Evolutionary conservation across 1,140 invertebrate species (phyloP).

Genomic region (Lepidotrigona ventralis): DNA sequence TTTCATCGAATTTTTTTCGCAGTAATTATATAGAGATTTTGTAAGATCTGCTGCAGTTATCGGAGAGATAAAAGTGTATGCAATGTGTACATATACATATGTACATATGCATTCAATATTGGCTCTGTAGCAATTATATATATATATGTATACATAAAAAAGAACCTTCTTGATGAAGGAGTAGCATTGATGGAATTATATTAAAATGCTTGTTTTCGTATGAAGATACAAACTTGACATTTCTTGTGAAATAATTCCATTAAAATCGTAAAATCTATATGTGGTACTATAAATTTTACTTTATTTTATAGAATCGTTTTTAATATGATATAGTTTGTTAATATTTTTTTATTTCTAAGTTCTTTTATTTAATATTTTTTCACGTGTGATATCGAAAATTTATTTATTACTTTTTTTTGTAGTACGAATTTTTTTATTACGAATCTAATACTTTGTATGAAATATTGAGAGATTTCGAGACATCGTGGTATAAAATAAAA

Average conservation of each 20-base stretch:
- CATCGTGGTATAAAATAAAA: conserved; percentile 66
- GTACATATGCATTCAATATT: neutral
- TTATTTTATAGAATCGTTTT: neutral
- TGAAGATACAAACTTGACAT: conserved; percentile 2
- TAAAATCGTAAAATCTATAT: conserved; percentile 1
- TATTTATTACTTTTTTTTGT: neutral
- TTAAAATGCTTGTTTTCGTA: conserved; percentile 1
- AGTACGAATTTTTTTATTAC: neutral
- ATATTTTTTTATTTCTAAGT: neutral
- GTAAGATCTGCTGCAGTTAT: conserved; percentile 14
- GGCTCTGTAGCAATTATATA: neutral
- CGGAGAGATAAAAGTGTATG: neutral
- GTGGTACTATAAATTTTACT: neutral
- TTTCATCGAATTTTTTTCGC: neutral
- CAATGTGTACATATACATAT: neutral
- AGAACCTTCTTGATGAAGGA: neutral
- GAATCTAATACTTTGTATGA: neutral
- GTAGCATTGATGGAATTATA: neutral
- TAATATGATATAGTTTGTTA: neutral
- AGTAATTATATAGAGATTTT: neutral
- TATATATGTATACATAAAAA: no score
- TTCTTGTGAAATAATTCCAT: neutral
- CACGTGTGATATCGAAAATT: no score
- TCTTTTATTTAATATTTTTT: neutral
- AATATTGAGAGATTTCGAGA: conserved; percentile 44